Evolutionary conservation across 2,797 vertebrate species (phyloP).

Genomic region (Neostethus bicornis): DNA sequence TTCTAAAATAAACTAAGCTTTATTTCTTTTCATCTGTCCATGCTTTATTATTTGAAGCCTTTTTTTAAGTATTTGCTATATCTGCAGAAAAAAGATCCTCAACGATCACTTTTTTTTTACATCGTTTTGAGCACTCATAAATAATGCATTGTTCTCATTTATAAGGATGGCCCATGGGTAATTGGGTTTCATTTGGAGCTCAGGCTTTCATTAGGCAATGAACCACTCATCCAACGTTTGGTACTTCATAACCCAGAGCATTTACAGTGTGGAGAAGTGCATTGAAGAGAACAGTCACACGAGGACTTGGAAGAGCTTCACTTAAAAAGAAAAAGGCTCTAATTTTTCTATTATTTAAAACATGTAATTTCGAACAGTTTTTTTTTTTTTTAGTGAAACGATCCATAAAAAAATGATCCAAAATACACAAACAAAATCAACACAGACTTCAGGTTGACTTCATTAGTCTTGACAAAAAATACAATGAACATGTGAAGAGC

Average conservation of each 20-base stretch:
- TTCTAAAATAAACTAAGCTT: too few relatives aligned
- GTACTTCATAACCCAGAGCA: neutral
- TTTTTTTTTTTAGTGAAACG: neutral
- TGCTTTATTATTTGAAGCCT: too few relatives aligned
- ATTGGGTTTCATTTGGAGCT: neutral
- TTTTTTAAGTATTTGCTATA: too few relatives aligned
- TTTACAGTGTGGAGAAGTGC: neutral
- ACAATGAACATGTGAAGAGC: neutral
- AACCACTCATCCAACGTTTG: neutral
- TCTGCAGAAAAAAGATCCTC: too few relatives aligned
- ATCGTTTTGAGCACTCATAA: neutral
- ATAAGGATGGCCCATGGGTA: neutral
- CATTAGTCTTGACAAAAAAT: too few relatives aligned
- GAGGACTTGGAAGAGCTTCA: neutral
- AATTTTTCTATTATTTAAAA: neutral
- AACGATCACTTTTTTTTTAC: too few relatives aligned
- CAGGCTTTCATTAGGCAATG: neutral
- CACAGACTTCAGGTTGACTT: too few relatives aligned
- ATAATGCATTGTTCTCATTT: neutral
- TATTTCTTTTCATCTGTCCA: too few relatives aligned
- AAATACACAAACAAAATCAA: too few relatives aligned
- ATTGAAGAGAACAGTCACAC: neutral
- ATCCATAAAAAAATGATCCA: too few relatives aligned
- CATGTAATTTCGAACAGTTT: neutral
- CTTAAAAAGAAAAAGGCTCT: neutral